phyloP scores from a whole-genome alignment of 1,140 invertebrate species.

The Fopius arisanus region DNA sequence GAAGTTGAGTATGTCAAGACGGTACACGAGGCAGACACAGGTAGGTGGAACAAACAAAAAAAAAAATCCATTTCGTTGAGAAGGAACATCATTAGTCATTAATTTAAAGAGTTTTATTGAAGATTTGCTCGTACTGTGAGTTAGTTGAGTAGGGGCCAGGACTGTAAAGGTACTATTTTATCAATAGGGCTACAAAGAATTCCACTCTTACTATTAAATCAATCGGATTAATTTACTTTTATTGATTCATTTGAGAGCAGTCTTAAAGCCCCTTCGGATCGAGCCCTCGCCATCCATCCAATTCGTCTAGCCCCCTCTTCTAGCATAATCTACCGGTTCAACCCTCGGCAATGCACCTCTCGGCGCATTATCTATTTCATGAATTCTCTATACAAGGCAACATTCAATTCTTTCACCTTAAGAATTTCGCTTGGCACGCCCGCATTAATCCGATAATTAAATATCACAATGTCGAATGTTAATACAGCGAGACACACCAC shows the following conservation, averaged over 20 bases:
- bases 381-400: background rate
- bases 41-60: constrained; percentile 41
- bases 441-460: constrained; percentile 13
- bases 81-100: constrained; percentile 10
- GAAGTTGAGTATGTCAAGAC: constrained; percentile 47
- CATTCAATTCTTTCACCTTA: background rate
- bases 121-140: background rate
- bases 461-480: constrained; percentile 46
- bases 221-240: constrained; percentile 13
- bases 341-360: constrained; percentile 50
- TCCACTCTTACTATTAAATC: background rate
- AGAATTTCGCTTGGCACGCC: constrained; percentile 45
- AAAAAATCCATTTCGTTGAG: constrained; percentile 15
- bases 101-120: background rate
- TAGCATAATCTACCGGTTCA: background rate
- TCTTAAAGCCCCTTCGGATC: constrained; percentile 24
- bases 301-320: background rate
- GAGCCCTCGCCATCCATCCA: constrained; percentile 15
- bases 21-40: constrained; percentile 44
- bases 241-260: constrained; percentile 25
- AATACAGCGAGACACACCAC: constrained; percentile 60
- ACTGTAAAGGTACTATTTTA: background rate
- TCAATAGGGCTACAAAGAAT: background rate
- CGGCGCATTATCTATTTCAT: constrained; percentile 31
- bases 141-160: background rate